Base-by-base conservation (phyloP, 2,113 vertebrate species). In the Melanotaenia duboulayi region DNA sequence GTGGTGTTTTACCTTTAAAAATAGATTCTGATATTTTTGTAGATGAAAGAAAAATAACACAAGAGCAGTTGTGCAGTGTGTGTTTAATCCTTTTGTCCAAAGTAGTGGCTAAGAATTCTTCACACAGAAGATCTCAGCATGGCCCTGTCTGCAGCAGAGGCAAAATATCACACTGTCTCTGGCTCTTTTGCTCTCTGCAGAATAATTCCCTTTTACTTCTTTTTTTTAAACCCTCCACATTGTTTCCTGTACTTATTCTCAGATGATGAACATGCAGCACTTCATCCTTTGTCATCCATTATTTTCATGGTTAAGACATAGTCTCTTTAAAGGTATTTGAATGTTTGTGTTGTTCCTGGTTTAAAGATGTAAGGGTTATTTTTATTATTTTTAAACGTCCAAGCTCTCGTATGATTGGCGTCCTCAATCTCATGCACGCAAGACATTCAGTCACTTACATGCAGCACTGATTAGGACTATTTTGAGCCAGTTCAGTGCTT, bases 191-290 rank as follows among this genome's bases (percentile, higher is more conserved):
- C 23, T 67, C 60, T 35, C 72, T 37, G 49, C 76, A 32, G 32
- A 28, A 23, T 78, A 70, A 79, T 74, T 79, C 56, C 71, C 57
- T 74, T 74, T 52, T 69, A 71, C 77, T 57, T 83, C 11, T 7
- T 72, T 84, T 71, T 54, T 65, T 28, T 6, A 28, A 4, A n/a
- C 68, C 54, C 61, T 74, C 51, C 46, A 39, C 73, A 62, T 82
- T 39, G 54, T 68, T 42, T 46, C n/a, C 44, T 28, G 9, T 20
- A 10, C 66, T 71, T 78, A 61, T 80, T 80, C 76, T 62, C 24
- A 73, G 13, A 19, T 39, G 35, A 71, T 1, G 14, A 22, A 81
- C 50, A 80, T 65, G 0, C 0, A 51, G 32, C 8, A 35, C 20
- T 28, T 44, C 23, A 32, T 35, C 17, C 23, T 58, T 22, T 71